Percentiles rank a stretch among this genome's conserved stretches.
phyloP scores from a whole-genome alignment of 2,113 vertebrate species.

The Oncorhynchus clarkii region DNA sequence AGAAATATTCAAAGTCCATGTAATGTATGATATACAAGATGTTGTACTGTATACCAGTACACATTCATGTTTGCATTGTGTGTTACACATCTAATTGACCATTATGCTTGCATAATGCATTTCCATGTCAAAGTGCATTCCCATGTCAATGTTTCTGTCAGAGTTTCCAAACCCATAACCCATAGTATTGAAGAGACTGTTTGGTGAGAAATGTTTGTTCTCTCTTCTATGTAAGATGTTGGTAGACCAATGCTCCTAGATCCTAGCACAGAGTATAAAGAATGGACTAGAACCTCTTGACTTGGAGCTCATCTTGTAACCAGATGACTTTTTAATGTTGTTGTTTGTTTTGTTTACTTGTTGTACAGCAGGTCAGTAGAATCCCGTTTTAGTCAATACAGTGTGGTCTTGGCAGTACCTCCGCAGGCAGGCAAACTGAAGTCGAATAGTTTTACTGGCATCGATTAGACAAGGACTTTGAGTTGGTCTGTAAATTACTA shows the following conservation, averaged over 20 bases:
- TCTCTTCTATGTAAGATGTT: background rate
- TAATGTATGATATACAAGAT: background rate
- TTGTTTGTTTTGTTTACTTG: background rate
- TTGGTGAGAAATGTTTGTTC: background rate
- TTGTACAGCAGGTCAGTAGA: background rate
- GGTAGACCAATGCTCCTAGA: background rate
- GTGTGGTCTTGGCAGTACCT: background rate
- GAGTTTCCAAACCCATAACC: too few relatives aligned
- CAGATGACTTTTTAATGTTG: background rate
- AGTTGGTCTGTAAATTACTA: slow-evolving; percentile 1
- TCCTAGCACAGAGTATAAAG: background rate
- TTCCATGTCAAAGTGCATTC: background rate
- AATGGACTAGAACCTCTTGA: background rate
- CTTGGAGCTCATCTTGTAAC: background rate
- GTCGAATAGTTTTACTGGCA: too few relatives aligned
- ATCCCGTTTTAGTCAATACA: background rate
- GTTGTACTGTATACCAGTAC: background rate
- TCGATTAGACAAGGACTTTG: background rate
- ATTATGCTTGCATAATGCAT: slow-evolving; percentile 1
- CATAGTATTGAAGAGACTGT: too few relatives aligned
- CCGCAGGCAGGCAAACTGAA: background rate
- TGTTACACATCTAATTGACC: background rate
- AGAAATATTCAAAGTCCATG: background rate
- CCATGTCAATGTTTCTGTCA: background rate
- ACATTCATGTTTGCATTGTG: background rate